Conservation (phyloP, 2,113 vertebrate genomes). For the Pogonocichla stellata region DNA sequence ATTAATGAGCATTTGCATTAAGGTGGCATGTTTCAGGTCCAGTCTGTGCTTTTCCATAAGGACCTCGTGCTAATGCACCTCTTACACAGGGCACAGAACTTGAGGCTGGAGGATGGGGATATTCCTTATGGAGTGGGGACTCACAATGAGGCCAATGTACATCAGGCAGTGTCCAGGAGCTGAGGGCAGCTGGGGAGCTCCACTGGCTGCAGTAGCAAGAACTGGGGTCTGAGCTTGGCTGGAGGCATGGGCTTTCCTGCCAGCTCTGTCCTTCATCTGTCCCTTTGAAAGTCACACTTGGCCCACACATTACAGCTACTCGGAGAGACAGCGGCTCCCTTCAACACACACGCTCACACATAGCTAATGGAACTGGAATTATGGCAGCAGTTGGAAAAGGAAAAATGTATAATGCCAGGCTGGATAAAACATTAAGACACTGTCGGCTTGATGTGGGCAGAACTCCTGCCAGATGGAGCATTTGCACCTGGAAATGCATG, state of each 20-base stretch:
- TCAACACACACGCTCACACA: neutral
- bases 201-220: neutral
- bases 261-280: neutral
- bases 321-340: rapidly evolving
- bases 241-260: neutral
- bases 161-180: neutral
- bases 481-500: conserved; percentile 19
- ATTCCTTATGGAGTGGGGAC: neutral
- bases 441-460: neutral
- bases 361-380: neutral
- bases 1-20: neutral
- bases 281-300: rapidly evolving
- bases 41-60: rapidly evolving
- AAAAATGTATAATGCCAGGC: neutral
- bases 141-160: neutral
- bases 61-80: neutral
- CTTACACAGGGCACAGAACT: neutral
- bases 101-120: neutral
- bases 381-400: neutral
- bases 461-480: neutral
- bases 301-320: neutral
- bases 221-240: neutral
- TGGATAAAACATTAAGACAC: neutral
- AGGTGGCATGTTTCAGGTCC: neutral
- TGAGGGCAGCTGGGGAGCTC: neutral